Base-by-base conservation (phyloP, 1,140 invertebrate species). In the Stegodyphus dumicola region DNA sequence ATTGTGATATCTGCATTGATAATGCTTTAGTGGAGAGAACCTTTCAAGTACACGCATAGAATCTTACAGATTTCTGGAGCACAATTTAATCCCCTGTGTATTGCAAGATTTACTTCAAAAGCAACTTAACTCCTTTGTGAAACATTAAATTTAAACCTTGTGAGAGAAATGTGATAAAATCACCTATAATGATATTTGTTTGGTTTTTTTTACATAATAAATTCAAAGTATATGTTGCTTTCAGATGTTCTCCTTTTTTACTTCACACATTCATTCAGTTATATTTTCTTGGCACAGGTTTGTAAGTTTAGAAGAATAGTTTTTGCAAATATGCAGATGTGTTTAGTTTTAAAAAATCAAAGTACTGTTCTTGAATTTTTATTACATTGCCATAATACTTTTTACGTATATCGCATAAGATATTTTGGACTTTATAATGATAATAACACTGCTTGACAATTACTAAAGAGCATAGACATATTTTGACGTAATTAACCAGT, bases 221-320 rank as follows among this genome's bases (percentile, higher is more conserved):
- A 83, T 67, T 83, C 79, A 83, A 83, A 83, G 79, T 83, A 83
- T 83, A 83, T 83, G 79, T 83, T 83, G 79, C 79, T 83, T 83
- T 83, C 79, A 83, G 53, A 33, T 83, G 13, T 53, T 74, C 51
- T 53, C 13, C 5, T 74, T 11, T 15, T 60, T 9, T 9, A 60
- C 56, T 10, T 10, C 56, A 60, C 15, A 60, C 56, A 60, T 33
- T 33, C 33, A 33, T 33, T 33, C 33, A 33, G 33, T 33, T 33
- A 33, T 33, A 33, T 33, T 33, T 33, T 33, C 33, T 33, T 33
- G 33, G 3, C 33, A 33, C 33, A 33, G 33, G 1, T 33, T 33
- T 3, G 33, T 33, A 33, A 33, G 3, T 33, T 33, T 33, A 33
- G 33, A 33, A 33, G 1, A 33, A 33, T 33, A 33, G 33, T 33